A percentile compares a stretch with the other conserved stretches of the same genome.
Evolutionary conservation across 2,797 vertebrate genomes (phyloP).

Genomic region (Microhierax caerulescens): DNA sequence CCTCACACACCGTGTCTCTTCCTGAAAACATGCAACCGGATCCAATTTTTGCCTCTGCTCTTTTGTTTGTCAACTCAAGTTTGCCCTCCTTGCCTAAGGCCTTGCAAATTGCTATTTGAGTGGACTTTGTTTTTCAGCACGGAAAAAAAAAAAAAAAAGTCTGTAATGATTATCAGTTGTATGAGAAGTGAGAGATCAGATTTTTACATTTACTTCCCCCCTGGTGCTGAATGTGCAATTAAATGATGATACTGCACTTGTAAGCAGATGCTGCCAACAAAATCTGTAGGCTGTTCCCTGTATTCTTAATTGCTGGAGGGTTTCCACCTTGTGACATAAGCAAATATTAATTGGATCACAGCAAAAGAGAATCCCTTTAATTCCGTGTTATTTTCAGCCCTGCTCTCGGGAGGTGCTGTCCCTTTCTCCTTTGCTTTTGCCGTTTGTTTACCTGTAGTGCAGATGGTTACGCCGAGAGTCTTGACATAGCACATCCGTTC

Average conservation of each 20-base stretch:
- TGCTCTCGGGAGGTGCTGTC: not conserved
- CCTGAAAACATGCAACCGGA: not conserved
- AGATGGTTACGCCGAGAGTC: not conserved
- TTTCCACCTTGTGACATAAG: not conserved
- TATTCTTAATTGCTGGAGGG: not conserved
- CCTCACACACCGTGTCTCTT: fast-evolving
- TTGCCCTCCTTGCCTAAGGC: not conserved
- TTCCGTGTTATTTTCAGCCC: not conserved
- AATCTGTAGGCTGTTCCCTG: not conserved
- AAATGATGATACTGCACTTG: not conserved
- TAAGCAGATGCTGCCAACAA: not conserved
- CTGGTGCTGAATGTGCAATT: not conserved
- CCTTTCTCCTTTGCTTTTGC: not conserved
- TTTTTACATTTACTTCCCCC: not conserved
- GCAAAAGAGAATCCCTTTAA: not conserved
- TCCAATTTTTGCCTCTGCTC: not conserved
- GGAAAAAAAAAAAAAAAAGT: too few species aligned
- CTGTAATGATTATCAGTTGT: not conserved
- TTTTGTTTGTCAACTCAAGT: not conserved
- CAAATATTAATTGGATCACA: not conserved
- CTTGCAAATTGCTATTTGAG: not conserved
- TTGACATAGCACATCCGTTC: not conserved
- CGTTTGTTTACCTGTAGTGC: not conserved
- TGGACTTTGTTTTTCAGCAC: too few species aligned
- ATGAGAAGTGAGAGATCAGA: not conserved